phyloP scores from a whole-genome alignment of 2,113 vertebrate genomes.

The Tragelaphus strepsiceros region DNA sequence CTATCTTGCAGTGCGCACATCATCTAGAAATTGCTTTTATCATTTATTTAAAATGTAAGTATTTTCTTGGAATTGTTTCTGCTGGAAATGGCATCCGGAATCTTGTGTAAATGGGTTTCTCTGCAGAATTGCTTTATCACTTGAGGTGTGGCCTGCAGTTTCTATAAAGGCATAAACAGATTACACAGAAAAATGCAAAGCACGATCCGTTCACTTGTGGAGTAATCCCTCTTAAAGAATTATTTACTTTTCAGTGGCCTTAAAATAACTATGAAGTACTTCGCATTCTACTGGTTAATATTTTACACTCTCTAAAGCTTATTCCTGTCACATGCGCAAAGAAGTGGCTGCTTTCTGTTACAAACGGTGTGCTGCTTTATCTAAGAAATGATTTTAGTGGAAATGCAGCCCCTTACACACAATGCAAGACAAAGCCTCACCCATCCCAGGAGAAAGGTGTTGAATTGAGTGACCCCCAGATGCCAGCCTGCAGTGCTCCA shows the following conservation, averaged over 20 bases:
- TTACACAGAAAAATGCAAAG: background rate
- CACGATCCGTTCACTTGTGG: background rate
- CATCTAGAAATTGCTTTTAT: slow-evolving; percentile 35
- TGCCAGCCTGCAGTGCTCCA: background rate
- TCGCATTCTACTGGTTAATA: background rate
- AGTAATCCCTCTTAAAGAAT: background rate
- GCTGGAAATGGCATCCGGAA: background rate
- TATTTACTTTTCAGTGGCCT: background rate
- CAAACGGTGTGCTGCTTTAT: background rate
- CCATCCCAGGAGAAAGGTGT: background rate
- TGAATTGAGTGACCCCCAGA: background rate
- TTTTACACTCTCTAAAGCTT: background rate
- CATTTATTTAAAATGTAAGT: slow-evolving; percentile 53
- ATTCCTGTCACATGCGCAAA: background rate
- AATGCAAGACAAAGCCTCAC: background rate
- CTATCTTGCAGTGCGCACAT: background rate
- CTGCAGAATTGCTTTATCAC: background rate
- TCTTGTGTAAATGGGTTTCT: background rate
- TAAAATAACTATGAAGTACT: background rate
- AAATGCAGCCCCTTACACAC: background rate
- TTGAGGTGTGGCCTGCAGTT: background rate
- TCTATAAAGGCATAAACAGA: background rate
- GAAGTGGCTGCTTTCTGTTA: background rate
- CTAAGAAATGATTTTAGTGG: background rate
- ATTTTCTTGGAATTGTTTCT: slow-evolving; percentile 11